Evolutionary conservation across 2,113 vertebrate species (phyloP), one percentile per base, ranked within the genome.

Genomic region (Hypomesus transpacificus): DNA sequence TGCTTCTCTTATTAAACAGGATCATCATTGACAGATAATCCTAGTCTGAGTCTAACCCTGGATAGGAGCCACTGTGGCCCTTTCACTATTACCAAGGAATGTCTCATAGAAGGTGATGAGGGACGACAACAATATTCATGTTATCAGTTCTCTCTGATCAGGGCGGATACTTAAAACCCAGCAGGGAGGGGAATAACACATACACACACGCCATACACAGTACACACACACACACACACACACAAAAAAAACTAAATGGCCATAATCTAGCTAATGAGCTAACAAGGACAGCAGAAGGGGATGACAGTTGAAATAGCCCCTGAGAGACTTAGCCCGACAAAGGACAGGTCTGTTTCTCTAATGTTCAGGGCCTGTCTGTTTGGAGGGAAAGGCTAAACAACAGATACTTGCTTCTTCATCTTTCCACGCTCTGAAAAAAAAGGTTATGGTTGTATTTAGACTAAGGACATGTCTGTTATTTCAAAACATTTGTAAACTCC

Each of bases 91-190:
- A 93, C 72, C 75, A 75, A 92, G 94, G 93, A 96, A 94, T 94
- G 93, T 95, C 92, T 94, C 91, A 94, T 95, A 91, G 92, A 68
- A 87, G 87, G 93, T 69, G 91, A 91, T 93, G 94, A 95, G 78
- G 85, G 94, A 94, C 88, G 89, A 91, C 87, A 88, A 90, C 91
- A 91, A 90, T 88, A 87, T 74, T 86, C 85, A 80, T 89, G 92
- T 91, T 95, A 94, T 93, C 92, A 92, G 90, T 90, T 88, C 88
- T 92, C 89, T 87, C 80, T 86, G 73, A 89, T 92, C 91, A 89
- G 86, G 82, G 85, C 77, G 75, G 81, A 78, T 85, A 84, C 84
- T 89, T 85, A 90, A 84, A 90, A 89, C 87, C 85, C 86, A 6
- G 59, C 73, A 68, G 73, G 64, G 51, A 65, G 81, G 78, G 73